phyloP scores from a whole-genome alignment of 2,888 invertebrate genomes.

The Temnothorax unifasciatus region DNA sequence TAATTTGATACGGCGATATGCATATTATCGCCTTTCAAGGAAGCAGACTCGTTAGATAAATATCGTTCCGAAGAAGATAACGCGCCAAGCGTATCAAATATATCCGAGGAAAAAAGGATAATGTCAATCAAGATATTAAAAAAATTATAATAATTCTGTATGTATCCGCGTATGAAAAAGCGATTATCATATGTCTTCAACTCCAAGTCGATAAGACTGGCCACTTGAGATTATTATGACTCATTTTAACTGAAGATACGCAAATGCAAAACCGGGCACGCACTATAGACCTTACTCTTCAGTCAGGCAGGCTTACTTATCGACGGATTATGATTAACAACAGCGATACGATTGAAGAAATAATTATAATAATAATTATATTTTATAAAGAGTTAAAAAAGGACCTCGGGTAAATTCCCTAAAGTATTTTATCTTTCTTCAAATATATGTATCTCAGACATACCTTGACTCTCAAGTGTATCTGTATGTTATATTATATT shows the following conservation, averaged over 20 bases:
- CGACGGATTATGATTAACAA: background rate
- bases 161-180: background rate
- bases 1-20: background rate
- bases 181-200: background rate
- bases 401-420: background rate
- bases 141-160: background rate
- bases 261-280: background rate
- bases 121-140: background rate
- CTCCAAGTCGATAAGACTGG: background rate
- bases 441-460: background rate
- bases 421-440: conserved; percentile 18
- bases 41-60: conserved; percentile 1
- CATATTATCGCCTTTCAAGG: conserved; percentile 5
- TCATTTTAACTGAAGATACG: background rate
- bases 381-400: background rate
- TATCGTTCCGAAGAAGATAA: conserved; percentile 4
- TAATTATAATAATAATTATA: conserved; percentile 11
- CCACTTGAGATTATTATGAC: background rate
- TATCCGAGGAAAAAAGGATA: background rate
- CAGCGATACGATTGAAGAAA: background rate
- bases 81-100: background rate
- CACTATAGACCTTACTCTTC: background rate
- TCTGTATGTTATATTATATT: background rate
- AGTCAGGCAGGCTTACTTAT: background rate
- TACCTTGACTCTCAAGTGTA: background rate